Base-by-base conservation (phyloP, 2,888 invertebrate genomes). In the Melipona beecheii region DNA sequence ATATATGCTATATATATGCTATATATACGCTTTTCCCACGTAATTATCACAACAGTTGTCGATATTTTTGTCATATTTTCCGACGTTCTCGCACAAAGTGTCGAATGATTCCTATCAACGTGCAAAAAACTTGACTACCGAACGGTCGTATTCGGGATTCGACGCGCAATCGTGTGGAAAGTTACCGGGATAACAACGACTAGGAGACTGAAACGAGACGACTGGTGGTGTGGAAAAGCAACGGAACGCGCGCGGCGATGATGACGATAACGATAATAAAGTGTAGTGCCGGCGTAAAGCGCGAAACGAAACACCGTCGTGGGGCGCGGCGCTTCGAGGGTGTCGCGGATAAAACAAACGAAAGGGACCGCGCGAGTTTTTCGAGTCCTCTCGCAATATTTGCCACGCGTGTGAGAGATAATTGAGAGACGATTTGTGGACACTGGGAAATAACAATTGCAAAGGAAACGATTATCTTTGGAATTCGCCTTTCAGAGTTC, bases 191-290 rank as follows among this genome's bases (percentile, higher is more conserved):
- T 86, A 85, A 85, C 86, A 82, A 85, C 84, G 83, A 81, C 80
- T 43, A 43, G 36, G 36, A 36, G 36, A 82, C 69, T 24, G 31
- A 43, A 84, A 77, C 72, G 72, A 31, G 31, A 31, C 86, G 66
- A 76, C 81, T 77, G n/a, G n/a, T n/a, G n/a, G n/a, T n/a, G 86
- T 87, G 88, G 86, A 86, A 86, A 86, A 82, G 83, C 79, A 77
- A 81, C 69, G 78, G 75, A 75, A 79, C 86, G 77, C 56, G 75
- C 70, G 71, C 52, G 27, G 68, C 69, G 64, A 82, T 80, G 86
- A 84, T 76, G 82, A 83, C 81, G 89, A 84, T 88, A 89, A 89
- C 89, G 85, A 89, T 87, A 89, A 85, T 82, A 87, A 87, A 83
- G 83, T 72, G 60, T 31, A 58, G 24, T 52, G 27, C 50, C 17